These are phyloP conservation scores for Sandelia bainsii DNA, from an alignment of 2,797 vertebrate species.

Conservation along the genomic window DNA sequence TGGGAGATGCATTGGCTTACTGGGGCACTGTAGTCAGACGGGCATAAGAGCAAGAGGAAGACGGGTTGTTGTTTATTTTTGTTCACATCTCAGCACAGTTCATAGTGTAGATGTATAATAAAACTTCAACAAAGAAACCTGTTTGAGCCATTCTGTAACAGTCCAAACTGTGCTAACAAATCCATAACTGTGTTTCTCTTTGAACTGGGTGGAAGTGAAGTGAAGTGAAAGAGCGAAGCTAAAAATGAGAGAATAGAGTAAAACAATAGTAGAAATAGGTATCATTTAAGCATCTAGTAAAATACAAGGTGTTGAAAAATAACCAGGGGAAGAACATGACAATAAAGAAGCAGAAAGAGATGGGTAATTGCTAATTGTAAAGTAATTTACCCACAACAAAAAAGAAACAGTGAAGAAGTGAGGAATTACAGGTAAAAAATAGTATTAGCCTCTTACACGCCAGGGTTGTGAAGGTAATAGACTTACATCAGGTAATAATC, in stretches of 20 bases:
- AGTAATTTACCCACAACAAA: background rate
- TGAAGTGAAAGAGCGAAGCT: slow-evolving; percentile 15
- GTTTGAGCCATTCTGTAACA: slow-evolving; percentile 13
- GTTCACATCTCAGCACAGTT: slow-evolving; percentile 27
- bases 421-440: slow-evolving; percentile 17
- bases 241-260: slow-evolving; percentile 15
- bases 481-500: slow-evolving; percentile 57
- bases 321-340: background rate
- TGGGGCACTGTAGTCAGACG: slow-evolving; percentile 59
- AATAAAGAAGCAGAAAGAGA: background rate
- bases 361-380: background rate
- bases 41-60: slow-evolving; percentile 21
- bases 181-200: slow-evolving; percentile 28
- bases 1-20: slow-evolving; percentile 68
- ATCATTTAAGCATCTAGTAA: background rate
- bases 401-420: background rate
- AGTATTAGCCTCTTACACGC: slow-evolving; percentile 17
- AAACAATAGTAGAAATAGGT: background rate
- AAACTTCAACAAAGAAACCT: slow-evolving; percentile 11
- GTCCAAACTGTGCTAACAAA: slow-evolving; percentile 27
- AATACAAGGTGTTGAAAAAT: too few relatives aligned
- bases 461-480: slow-evolving; percentile 54
- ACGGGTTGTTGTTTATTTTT: background rate
- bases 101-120: background rate
- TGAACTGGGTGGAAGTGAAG: slow-evolving; percentile 8